These are phyloP conservation scores for Morinoia aosen DNA, from an alignment of 2,888 invertebrate genomes.

Conservation along the genomic window DNA sequence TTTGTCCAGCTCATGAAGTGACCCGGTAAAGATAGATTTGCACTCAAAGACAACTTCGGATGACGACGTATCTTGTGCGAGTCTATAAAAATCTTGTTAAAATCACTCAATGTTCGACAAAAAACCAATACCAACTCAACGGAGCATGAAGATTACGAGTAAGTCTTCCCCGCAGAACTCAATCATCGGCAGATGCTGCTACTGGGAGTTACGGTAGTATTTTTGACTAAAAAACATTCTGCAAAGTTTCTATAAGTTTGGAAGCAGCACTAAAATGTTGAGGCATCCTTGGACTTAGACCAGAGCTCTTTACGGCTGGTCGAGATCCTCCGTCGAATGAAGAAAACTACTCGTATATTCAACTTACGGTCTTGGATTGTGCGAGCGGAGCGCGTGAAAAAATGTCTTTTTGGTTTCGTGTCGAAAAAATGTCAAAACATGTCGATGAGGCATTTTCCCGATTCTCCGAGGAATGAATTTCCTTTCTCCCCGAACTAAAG, in stretches of 20 bases:
- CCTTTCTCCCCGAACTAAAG: no score
- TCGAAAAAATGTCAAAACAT: background rate
- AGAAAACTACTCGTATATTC: background rate
- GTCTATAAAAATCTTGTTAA: background rate
- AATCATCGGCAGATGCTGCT: background rate
- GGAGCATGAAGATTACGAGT: background rate
- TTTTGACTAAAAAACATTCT: background rate
- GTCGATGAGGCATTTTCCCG: no score
- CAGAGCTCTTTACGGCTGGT: background rate
- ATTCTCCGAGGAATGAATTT: no score
- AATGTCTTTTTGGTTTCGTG: no score
- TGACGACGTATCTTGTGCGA: no score
- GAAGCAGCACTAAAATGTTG: background rate
- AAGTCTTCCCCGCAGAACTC: background rate
- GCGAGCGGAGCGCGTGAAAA: no score
- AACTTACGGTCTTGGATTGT: background rate
- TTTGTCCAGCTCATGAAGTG: background rate
- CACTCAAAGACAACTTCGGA: background rate
- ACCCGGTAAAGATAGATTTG: background rate
- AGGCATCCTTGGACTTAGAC: background rate
- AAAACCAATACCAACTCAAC: background rate
- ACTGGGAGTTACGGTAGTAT: background rate
- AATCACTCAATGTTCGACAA: background rate
- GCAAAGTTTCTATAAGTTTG: background rate
- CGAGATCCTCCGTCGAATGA: background rate